These are phyloP conservation scores for Ploceus nigricollis DNA, from an alignment of 2,113 vertebrate species.

Conservation along the genomic window DNA sequence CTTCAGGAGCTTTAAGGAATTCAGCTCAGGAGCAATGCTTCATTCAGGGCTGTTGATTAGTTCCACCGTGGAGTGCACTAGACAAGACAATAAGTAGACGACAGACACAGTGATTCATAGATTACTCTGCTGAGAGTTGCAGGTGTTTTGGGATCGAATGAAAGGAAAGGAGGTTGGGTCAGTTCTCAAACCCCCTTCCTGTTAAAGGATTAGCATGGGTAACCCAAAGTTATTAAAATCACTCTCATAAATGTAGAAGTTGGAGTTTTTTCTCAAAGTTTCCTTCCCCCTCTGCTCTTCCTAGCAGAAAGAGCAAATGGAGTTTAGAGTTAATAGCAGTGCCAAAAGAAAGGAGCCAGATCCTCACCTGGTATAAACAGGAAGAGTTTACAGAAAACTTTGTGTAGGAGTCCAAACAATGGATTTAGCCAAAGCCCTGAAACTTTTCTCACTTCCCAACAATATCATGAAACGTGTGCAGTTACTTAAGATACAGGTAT, in stretches of 20 bases:
- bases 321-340: neutral
- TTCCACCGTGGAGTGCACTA: slow-evolving; percentile 77
- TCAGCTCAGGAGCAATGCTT: slow-evolving; percentile 62
- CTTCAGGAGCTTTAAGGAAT: slow-evolving; percentile 72
- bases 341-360: neutral
- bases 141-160: slow-evolving; percentile 78
- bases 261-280: neutral
- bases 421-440: neutral
- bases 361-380: slow-evolving; percentile 28
- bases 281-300: neutral
- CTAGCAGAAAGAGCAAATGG: neutral
- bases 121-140: slow-evolving; percentile 79
- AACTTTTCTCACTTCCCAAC: neutral
- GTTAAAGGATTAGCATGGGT: slow-evolving; percentile 48
- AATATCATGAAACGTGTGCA: fast-evolving
- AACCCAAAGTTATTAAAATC: slow-evolving; percentile 11
- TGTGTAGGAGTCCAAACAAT: neutral
- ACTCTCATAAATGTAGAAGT: slow-evolving; percentile 22
- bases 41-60: slow-evolving; percentile 70
- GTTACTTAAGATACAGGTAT: neutral
- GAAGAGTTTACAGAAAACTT: slow-evolving; percentile 3
- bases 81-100: slow-evolving; percentile 79
- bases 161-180: slow-evolving; percentile 55
- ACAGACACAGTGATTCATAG: slow-evolving; percentile 82
- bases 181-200: slow-evolving; percentile 57